Conservation (phyloP, 2,113 vertebrate species). For the Hucho hucho region DNA sequence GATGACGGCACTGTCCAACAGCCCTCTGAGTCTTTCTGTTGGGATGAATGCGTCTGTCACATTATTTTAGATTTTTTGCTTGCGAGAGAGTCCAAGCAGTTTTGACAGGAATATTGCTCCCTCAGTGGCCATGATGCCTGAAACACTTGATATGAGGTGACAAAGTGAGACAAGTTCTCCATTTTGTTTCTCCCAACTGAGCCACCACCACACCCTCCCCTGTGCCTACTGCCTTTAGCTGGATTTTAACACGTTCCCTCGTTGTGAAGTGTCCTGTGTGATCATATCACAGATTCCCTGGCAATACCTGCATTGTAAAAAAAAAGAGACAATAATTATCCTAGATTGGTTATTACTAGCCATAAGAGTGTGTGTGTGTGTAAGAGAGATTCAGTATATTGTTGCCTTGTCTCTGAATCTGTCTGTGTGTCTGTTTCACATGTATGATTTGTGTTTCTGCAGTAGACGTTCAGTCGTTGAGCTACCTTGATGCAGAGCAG, state of each 20-base stretch:
- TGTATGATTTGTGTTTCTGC: not conserved
- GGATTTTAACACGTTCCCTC: not conserved
- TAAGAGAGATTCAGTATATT: not conserved
- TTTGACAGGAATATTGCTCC: conserved; percentile 54
- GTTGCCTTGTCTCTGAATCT: not conserved
- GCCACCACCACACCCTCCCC: not conserved
- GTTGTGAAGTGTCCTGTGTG: not conserved
- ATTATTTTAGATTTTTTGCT: not conserved
- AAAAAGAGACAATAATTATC: not conserved
- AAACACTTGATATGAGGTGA: conserved; percentile 35
- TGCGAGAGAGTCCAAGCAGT: conserved; percentile 29
- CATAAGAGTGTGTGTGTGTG: conserved; percentile 1
- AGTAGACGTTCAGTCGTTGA: not conserved
- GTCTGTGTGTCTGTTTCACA: not conserved
- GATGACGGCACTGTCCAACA: not conserved
- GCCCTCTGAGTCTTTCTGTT: not conserved
- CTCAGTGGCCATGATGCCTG: conserved; percentile 19
- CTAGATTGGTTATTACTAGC: not conserved
- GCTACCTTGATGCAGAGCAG: not conserved
- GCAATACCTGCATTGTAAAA: not conserved
- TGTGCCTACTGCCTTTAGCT: not conserved
- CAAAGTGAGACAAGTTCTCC: conserved; percentile 43
- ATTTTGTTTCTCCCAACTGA: not conserved
- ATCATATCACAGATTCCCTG: conserved; percentile 18
- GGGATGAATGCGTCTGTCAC: not conserved